Base-by-base conservation (phyloP, 2,888 invertebrate genomes). In the Mechanitis mazaeus region DNA sequence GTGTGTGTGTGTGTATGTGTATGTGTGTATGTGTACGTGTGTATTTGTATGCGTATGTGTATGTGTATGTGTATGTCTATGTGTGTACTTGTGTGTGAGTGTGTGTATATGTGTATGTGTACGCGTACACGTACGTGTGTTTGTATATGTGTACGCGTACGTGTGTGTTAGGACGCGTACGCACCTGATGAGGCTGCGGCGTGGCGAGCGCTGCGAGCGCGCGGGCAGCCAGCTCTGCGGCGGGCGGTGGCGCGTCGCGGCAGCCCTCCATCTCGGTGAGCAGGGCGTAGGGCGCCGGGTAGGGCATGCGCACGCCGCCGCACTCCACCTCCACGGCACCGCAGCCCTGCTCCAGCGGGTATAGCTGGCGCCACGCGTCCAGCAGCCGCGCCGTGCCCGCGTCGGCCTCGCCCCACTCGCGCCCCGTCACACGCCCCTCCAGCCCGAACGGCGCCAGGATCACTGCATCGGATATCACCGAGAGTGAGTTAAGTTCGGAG, bases 361-460 rank as follows among this genome's bases (percentile, higher is more conserved):
- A 98, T 81, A 98, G 98, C 80, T 96, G 96, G 64, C 95, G 93
- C 98, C 98, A 99, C 74, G 98, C 97, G 75, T 97, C 96, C 67
- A 98, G 91, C 69, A 97, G 92, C 68, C 95, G 94, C 72, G 94
- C 92, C 28, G 94, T 94, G 73, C 92, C 91, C 55, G 94, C 93
- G 78, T 95, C 95, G 67, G 91, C 88, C 72, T 93, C 92, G 73
- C 92, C 90, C 85, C 93, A 95, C 68, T 93, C 92, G 76, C 95
- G 94, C 1, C 98, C 98, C 56, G 98, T 97, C 80, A 98, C 91
- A 60, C 94, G 94, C 54, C 97, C 99, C 70, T 96, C 95, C 80
- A 98, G 91, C 11, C 98, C 98, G 84, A 96, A 98, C 45, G 98
- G 99, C 35, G 98, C 97, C 79, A 99, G 91, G 81, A 98, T 96